Base-by-base conservation (phyloP, 2,113 vertebrate genomes). In the Sceloporus tristichus region DNA sequence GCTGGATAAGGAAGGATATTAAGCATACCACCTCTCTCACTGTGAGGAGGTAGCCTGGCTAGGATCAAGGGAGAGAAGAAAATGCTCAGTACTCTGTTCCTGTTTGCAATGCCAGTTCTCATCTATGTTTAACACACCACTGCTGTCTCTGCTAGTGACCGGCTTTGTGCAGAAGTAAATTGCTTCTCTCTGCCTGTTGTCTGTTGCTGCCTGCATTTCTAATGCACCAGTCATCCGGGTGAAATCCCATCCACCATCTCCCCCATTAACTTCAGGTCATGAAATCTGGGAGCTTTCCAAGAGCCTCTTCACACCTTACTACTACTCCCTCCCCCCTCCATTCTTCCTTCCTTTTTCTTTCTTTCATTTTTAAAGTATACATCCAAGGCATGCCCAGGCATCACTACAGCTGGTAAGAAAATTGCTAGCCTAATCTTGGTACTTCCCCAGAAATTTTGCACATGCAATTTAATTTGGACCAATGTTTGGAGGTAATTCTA, bases 191-290 rank as follows among this genome's bases (percentile, higher is more conserved):
- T 82, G 70, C 18, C 48, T 54, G 62, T 66, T 85, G 77, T 79
- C 71, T 54, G 77, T 56, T 48, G 19, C 79, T 65, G 59, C 86
- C 79, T 90, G 74, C 29, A 83, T 83, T 84, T 79, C 85, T 79
- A 80, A 79, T 82, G 2, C 6, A 54, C 23, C 83, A 81, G 16
- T 29, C 34, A 29, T 59, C 62, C 1, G 23, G 78, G 48, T 23
- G 42, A 71, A 88, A 59, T 18, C 71, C 25, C 23, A 40, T 74
- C 68, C 19, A 53, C 40, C 86, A 68, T 42, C 40, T 25, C 53
- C 66, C 25, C 27, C 56, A 48, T n/a, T 53, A 73, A 71, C 62
- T 38, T 40, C 5, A 77, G 9, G 42, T 65, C 54, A 53, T 66
- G 56, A 18, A 87, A 87, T 56, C 42, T 23, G 42, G 73, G 40